phyloP scores from a whole-genome alignment of 2,888 invertebrate genomes.

The Scaptomyza cyrtandrae region DNA sequence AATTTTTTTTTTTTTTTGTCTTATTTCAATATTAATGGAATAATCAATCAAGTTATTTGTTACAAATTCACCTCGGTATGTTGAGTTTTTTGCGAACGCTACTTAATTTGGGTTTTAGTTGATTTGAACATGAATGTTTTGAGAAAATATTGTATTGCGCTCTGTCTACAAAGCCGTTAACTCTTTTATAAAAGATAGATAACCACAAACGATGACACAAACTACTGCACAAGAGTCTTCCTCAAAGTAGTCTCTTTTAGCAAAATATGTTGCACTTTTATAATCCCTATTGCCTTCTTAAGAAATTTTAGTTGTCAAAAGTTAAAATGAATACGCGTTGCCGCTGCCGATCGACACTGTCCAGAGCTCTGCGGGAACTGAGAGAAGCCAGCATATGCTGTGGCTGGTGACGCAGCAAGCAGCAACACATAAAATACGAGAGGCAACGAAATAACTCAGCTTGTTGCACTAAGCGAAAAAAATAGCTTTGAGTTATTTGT shows the following conservation, averaged over 20 bases:
- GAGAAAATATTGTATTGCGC: constrained; percentile 3
- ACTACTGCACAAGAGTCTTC: constrained; percentile 10
- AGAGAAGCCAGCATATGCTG: constrained; percentile 34
- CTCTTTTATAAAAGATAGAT: constrained; percentile 12
- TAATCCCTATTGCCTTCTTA: neutral
- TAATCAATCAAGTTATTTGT: too few species aligned
- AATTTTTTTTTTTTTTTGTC: too few species aligned
- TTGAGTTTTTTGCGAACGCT: neutral
- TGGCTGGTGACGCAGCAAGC: constrained; percentile 31
- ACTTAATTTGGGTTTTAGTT: too few species aligned
- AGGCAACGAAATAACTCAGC: constrained; percentile 54
- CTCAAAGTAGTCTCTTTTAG: constrained; percentile 12
- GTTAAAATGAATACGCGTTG: constrained; percentile 33
- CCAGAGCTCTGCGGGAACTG: constrained; percentile 62
- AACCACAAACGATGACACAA: constrained; percentile 6
- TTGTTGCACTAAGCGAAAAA: constrained; percentile 55
- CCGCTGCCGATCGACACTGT: constrained; percentile 56
- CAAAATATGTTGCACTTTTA: constrained; percentile 13
- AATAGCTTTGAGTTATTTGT: constrained; percentile 3
- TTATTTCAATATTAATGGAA: too few species aligned
- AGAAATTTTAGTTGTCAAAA: constrained; percentile 20
- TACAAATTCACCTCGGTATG: neutral
- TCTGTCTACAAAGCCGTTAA: constrained; percentile 8
- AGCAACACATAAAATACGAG: constrained; percentile 58
- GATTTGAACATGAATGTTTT: neutral